Percentiles rank a stretch among this genome's conserved stretches.
Conservation (phyloP, 2,888 invertebrate species). For the Aethes cnicana region DNA sequence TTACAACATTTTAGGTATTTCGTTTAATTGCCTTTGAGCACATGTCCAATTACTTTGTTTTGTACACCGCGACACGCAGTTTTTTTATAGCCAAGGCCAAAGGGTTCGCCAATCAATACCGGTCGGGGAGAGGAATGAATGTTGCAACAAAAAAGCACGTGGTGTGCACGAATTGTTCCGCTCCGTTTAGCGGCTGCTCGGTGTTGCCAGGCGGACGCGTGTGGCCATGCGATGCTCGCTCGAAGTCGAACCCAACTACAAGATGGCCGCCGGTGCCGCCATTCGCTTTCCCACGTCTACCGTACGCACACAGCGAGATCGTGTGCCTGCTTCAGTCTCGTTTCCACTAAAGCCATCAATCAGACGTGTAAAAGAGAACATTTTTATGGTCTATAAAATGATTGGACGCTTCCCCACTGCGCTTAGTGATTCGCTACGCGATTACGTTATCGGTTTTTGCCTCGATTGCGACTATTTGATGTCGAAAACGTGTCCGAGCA, state of each 20-base stretch:
- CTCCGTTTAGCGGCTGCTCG: constrained; percentile 69
- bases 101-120: constrained; percentile 54
- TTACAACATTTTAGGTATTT: not conserved
- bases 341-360: constrained; percentile 40
- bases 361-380: constrained; percentile 22
- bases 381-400: constrained; percentile 28
- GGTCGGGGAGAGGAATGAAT: constrained; percentile 57
- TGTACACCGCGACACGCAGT: constrained; percentile 9
- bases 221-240: constrained; percentile 72
- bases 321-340: constrained; percentile 60
- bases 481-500: constrained; percentile 40
- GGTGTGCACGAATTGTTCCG: constrained; percentile 72
- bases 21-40: not conserved
- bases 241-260: constrained; percentile 66
- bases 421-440: constrained; percentile 54
- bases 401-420: constrained; percentile 57
- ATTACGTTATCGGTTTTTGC: constrained; percentile 49
- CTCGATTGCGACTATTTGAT: constrained; percentile 38
- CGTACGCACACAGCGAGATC: constrained; percentile 52
- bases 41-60: constrained; percentile 5
- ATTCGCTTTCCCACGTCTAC: constrained; percentile 81
- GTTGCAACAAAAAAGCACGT: constrained; percentile 76
- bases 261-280: constrained; percentile 73
- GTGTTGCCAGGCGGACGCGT: constrained; percentile 76
- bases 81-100: constrained; percentile 31